Conservation (phyloP, 2,888 invertebrate genomes). For the Chloromyia formosa region DNA sequence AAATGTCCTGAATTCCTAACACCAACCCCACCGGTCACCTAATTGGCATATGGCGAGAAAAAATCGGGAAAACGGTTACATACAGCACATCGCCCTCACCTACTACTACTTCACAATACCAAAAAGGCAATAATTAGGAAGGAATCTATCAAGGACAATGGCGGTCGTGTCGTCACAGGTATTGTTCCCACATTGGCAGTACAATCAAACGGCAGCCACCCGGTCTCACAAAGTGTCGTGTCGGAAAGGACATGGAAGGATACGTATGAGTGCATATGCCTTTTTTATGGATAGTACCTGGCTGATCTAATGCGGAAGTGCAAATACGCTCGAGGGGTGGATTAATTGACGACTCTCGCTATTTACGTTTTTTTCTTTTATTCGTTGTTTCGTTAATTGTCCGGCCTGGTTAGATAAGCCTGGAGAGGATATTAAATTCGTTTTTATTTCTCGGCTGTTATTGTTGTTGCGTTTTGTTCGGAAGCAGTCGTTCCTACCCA, state of each 20-base stretch:
- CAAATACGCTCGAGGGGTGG: conserved; percentile 45
- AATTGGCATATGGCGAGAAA: background rate
- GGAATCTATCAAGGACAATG: conserved; percentile 36
- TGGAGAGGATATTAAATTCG: conserved; percentile 49
- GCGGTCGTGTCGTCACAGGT: conserved; percentile 9
- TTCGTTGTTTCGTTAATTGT: conserved; percentile 45
- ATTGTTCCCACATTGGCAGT: conserved; percentile 19
- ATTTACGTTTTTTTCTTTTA: conserved; percentile 14
- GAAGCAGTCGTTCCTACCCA: too few species aligned
- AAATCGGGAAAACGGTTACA: conserved; percentile 25
- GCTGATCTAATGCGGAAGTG: conserved; percentile 45
- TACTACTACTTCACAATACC: background rate
- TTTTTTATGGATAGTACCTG: background rate
- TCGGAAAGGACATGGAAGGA: conserved; percentile 1
- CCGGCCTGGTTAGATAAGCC: conserved; percentile 30
- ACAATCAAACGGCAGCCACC: background rate
- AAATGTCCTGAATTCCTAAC: background rate
- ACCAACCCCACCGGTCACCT: background rate
- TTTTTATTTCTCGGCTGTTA: conserved; percentile 19
- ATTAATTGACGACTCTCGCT: conserved; percentile 47
- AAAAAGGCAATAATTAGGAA: conserved; percentile 34
- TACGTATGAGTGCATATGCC: conserved; percentile 4
- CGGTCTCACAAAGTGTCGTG: background rate
- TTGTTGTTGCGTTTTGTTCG: background rate
- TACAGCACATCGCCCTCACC: background rate